Evolutionary conservation across 92 coral and sea anemone genomes (phyloP), one percentile per base, ranked within the genome.

Genomic region (Phenganax stokvisi): DNA sequence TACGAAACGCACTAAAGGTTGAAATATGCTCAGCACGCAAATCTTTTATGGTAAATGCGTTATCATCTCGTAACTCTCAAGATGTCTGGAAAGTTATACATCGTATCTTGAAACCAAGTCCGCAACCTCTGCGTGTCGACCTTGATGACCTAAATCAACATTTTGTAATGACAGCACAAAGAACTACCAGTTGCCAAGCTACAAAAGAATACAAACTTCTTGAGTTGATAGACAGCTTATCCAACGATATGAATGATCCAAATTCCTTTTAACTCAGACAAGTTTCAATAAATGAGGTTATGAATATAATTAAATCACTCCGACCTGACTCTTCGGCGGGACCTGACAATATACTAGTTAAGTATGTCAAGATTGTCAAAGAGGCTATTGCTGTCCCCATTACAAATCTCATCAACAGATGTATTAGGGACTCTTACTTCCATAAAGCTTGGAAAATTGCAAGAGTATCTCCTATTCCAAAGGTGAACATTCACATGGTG

Each of bases 21-120:
- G 68, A 62, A 62, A 66, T 66, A 66, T 51, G 51, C 31, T 27
- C 47, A 27, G 72, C 72, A 66, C 37, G 72, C 72, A 66, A 66
- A 25, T 25, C 51, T 25, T 66, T 66, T 30, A 66, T 66, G 51
- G 72, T 27, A 66, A 27, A 66, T 66, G 72, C 51, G 31, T 17
- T 66, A 11, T 66, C 51, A 27, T 66, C 72, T 30, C 72, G 72
- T 66, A 66, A 66, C 31, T 8, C 72, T 9, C 72, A 51, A 27
- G 72, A 66, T 30, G 72, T 66, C 31, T 66, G 72, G 72, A 66
- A 66, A 66, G 31, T 66, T 62, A 62, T 62, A 62, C 72, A 66
- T 30, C 20, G 47, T 66, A 66, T 66, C 51, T 17, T 66, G 72
- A 66, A 66, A 66, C 72, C 51, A 66, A 66, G 31, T 66, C 51